Evolutionary conservation across 2,797 vertebrate species (phyloP), one percentile per base, ranked within the genome.

Genomic region (Falco novaeseelandiae): DNA sequence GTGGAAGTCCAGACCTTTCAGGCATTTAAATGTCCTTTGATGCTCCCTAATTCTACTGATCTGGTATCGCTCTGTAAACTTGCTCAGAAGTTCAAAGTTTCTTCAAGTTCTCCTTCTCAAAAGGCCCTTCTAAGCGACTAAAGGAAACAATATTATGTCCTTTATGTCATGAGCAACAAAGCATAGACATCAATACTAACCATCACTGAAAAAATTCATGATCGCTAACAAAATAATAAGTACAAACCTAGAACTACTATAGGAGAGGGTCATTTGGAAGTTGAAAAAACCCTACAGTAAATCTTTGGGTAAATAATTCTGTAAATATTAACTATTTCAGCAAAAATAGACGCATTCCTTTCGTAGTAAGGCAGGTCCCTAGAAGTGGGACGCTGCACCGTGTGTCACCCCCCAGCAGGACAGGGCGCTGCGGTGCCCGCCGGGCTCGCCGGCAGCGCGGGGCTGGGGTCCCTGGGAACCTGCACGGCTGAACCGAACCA

Each of bases 11-110:
- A 72, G 70, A 84, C 12, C 2, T 57, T 90, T 81, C 62, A 69
- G 25, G n/a, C 51, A 58, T 23, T 78, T 81, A 52, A 88, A 84
- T 3, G 3, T 52, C 11, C 30, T 93, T 78, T 79, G 34, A 89
- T 46, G 54, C 54, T 78, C 19, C 72, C 17, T 84, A 79, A 82
- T 76, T 74, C 66, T 51, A 55, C 26, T 54, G 54, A 72, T 90
- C 54, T 84, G 11, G 25, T 69, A 40, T 11, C 44, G 36, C 44
- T 87, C 51, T 63, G 26, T 26, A 63, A 94, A 80, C 14, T 82
- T 66, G 5, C 49, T 58, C 36, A 85, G 52, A 94, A 94, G 20
- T 83, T 59, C 55, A 36, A 87, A 82, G n/a, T 66, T 96, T 70
- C 55, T 85, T 85, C 46, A 83, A 83, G 69, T 78, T n/a, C 13